Evolutionary conservation across 2,797 vertebrate genomes (phyloP).

Genomic region (Erethizon dorsatum): DNA sequence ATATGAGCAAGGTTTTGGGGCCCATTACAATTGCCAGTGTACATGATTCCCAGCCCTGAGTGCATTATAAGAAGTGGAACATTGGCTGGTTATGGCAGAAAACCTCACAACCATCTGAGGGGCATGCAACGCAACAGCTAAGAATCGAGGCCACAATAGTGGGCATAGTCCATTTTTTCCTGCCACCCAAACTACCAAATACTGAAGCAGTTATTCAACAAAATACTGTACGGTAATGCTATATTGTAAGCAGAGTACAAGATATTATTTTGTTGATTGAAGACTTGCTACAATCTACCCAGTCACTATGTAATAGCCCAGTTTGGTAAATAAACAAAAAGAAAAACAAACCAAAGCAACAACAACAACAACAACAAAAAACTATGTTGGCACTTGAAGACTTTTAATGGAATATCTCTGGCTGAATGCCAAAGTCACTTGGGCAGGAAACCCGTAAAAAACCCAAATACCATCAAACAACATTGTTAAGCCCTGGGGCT

Average conservation of each 20-base stretch:
- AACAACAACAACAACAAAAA: background rate
- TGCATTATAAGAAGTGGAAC: background rate
- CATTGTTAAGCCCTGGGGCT: too few species aligned
- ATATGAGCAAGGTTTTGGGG: background rate
- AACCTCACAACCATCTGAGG: background rate
- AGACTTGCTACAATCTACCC: background rate
- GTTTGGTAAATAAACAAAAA: background rate
- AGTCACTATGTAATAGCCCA: background rate
- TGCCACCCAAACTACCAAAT: background rate
- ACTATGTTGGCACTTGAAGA: background rate
- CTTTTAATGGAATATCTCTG: too few species aligned
- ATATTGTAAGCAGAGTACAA: background rate
- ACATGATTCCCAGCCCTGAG: too few species aligned
- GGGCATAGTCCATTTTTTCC: background rate
- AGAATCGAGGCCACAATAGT: background rate
- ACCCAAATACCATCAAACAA: background rate
- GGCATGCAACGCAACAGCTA: background rate
- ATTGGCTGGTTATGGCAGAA: background rate
- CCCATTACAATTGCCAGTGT: background rate
- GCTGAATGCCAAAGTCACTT: background rate
- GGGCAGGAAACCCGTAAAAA: background rate
- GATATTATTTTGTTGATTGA: background rate
- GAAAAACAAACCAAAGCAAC: background rate
- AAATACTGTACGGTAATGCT: background rate
- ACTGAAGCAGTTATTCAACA: background rate